Base-by-base conservation (phyloP, 2,113 vertebrate genomes). In the Lophochroa leadbeateri region DNA sequence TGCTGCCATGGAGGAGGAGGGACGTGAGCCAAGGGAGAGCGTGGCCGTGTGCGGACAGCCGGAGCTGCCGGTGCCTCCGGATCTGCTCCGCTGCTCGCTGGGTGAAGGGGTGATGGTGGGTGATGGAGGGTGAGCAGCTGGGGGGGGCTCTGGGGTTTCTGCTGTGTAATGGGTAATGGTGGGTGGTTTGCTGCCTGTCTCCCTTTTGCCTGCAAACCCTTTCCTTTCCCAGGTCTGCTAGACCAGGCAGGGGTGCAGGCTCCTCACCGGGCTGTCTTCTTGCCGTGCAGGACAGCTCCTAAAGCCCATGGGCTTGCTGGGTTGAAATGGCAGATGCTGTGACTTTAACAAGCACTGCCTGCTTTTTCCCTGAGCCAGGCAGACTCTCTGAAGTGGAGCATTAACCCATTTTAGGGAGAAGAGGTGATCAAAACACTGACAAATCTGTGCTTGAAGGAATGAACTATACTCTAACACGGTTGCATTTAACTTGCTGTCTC, bases 11-110 rank as follows among this genome's bases (percentile, higher is more conserved):
- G n/a, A 46, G 85, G 44, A 3, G 7, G 39, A 61, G 78, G 52
- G 37, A 0, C 1, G 19, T 1, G 58, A 82, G 63, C 49, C 10
- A 0, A 5, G 61, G 50, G 64, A 43, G 24, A 11, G 1, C 0
- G 39, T 8, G 44, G 5, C 39, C 41, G 24, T 21, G 53, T 3
- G 39, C 2, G 25, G 47, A 47, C 55, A 15, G 55, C 33, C 6
- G 20, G 57, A 58, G 33, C 33, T 13, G 20, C 20, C 2, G 20
- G 20, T 58, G 55, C 6, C 52, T 58, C 33, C 33, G 6, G 33
- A n/a, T 33, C 57, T 23, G 57, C 57, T 23, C 55, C 2, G 19
- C 20, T 3, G 33, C 31, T 13, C 19, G 20, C 55, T 58, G 33
- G 55, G 33, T n/a, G 55, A 57, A 57, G 31, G 55, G 31, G 19